A percentile compares a stretch with the other conserved stretches of the same genome.
These are phyloP conservation scores for Podarcis raffonei DNA, from an alignment of 2,113 vertebrate genomes.

Conservation along the genomic window DNA sequence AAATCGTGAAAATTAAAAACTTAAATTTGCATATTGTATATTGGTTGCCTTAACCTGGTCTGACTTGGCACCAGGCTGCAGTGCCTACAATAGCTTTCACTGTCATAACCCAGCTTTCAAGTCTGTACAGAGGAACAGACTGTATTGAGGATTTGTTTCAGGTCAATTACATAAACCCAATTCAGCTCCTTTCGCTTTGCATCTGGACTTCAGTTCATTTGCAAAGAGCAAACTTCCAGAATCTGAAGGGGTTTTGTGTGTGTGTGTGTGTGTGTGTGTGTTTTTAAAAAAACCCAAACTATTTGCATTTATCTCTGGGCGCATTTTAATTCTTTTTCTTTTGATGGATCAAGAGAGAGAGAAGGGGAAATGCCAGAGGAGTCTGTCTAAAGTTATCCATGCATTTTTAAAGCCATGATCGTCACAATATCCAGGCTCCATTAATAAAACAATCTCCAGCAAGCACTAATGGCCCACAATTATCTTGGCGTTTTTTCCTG, in stretches of 20 bases:
- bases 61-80: neutral
- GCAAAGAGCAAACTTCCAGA: slow-evolving; percentile 48
- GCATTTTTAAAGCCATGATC: slow-evolving; percentile 60
- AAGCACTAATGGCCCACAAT: slow-evolving; percentile 64
- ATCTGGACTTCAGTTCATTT: slow-evolving; percentile 14
- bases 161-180: neutral
- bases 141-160: neutral
- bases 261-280: slow-evolving; percentile 28
- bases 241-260: neutral
- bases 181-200: neutral
- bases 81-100: neutral
- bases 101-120: neutral
- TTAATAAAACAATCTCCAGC: slow-evolving; percentile 66
- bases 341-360: neutral
- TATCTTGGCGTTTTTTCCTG: slow-evolving; percentile 46
- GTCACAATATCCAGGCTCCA: slow-evolving; percentile 60
- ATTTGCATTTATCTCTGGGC: slow-evolving; percentile 20
- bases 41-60: neutral
- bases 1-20: neutral
- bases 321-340: slow-evolving; percentile 44
- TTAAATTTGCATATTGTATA: neutral
- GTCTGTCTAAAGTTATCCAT: slow-evolving; percentile 56
- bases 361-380: slow-evolving; percentile 6
- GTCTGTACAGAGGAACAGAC: neutral
- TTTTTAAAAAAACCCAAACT: slow-evolving; percentile 28